These are phyloP conservation scores for Amazona guildingii DNA, from an alignment of 2,113 vertebrate species.

Conservation along the genomic window DNA sequence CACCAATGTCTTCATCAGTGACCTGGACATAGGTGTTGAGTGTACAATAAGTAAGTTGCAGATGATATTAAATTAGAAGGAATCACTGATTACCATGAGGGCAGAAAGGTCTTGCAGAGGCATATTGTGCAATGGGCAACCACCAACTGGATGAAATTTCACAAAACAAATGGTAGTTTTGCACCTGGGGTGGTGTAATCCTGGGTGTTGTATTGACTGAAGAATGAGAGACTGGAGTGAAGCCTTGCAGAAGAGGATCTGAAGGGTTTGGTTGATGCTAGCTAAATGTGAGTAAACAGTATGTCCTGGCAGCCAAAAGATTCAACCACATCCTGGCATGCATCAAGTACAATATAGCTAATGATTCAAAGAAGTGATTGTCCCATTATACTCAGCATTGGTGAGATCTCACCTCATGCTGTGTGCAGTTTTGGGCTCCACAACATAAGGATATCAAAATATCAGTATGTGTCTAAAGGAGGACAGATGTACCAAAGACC, in stretches of 20 bases:
- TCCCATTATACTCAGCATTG: neutral
- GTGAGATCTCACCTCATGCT: neutral
- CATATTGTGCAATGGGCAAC: neutral
- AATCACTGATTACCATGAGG: neutral
- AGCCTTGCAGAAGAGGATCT: neutral
- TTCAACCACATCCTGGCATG: neutral
- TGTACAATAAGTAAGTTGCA: neutral
- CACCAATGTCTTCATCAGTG: neutral
- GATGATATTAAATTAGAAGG: neutral
- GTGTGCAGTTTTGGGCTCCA: neutral
- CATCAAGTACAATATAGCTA: neutral
- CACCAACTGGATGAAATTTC: neutral
- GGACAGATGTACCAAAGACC: neutral
- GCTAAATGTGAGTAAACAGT: neutral
- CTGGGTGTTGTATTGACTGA: accelerated
- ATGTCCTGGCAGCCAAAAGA: neutral
- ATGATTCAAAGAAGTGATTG: neutral
- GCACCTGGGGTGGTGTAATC: neutral
- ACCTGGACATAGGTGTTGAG: neutral
- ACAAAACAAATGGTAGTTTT: neutral
- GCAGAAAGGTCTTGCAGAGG: neutral
- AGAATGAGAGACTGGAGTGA: neutral
- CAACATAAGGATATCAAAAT: neutral
- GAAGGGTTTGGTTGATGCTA: neutral
- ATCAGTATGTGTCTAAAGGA: neutral